Conservation (phyloP, 2,797 vertebrate species). For the Sebastiscus albofasciatus region DNA sequence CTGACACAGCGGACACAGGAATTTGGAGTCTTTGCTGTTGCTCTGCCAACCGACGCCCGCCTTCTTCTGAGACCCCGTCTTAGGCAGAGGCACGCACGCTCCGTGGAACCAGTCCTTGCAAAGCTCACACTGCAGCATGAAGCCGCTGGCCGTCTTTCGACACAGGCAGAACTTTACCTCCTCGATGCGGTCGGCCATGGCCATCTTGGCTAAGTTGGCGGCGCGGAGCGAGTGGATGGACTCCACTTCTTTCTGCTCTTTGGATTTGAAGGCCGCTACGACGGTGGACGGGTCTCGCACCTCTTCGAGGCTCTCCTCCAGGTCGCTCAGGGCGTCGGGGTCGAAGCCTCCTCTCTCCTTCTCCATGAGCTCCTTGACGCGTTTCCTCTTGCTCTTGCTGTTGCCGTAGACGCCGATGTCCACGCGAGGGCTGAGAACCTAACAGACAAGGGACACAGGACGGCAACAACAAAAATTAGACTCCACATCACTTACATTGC, state of each 20-base stretch:
- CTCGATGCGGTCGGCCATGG: slow-evolving; percentile 95
- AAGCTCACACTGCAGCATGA: slow-evolving; percentile 98
- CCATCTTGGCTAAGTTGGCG: slow-evolving; percentile 97
- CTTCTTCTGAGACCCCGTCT: slow-evolving; percentile 93
- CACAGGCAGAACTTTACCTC: slow-evolving; percentile 99
- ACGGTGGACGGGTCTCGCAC: slow-evolving; percentile 91
- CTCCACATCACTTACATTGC: not conserved
- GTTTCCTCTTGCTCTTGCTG: slow-evolving; percentile 93
- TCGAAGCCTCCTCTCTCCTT: slow-evolving; percentile 91
- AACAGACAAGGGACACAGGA: not conserved
- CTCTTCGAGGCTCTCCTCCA: slow-evolving; percentile 91
- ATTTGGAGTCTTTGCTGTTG: slow-evolving; percentile 95
- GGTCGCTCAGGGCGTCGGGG: slow-evolving; percentile 89
- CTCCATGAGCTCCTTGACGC: slow-evolving; percentile 93
- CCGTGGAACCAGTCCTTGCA: slow-evolving; percentile 99
- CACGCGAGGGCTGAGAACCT: slow-evolving; percentile 95
- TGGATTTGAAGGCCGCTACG: slow-evolving; percentile 94
- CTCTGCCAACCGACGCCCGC: slow-evolving; percentile 88
- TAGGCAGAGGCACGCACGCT: slow-evolving; percentile 94
- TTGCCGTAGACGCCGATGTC: slow-evolving; percentile 96
- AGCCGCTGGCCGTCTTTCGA: slow-evolving; percentile 94
- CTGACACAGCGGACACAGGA: slow-evolving; percentile 95
- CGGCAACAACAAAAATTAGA: too few species aligned
- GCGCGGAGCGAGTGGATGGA: slow-evolving; percentile 94
- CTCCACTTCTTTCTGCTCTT: slow-evolving; percentile 95